Evolutionary conservation across 37 sponge, comb jelly and placozoan genomes (phyloP), one percentile per base, ranked within the genome.

Genomic region (Lycopodina hypogea): DNA sequence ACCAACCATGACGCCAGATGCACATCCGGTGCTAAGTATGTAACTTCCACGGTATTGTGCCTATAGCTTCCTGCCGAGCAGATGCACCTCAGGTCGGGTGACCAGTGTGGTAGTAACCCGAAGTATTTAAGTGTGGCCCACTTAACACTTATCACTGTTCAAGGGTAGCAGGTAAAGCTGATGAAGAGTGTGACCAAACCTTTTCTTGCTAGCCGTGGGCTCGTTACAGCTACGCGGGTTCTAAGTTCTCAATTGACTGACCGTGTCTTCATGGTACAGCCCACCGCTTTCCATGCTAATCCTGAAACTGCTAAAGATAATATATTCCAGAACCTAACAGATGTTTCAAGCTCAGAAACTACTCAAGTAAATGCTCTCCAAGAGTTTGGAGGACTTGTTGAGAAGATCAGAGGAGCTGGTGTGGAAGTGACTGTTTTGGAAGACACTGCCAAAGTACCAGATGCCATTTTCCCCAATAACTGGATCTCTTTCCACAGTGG

Each of bases 401-500:
- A 69, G 12, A 18, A 40, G 12, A 80, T 93, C 3, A 68, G 61
- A 48, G 11, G 28, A 3, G 55, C 38, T 32, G 68, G 77, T 18
- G 55, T 93, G 14, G 30, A 41, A 3, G 89, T 88, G 0, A 23
- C 69, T 0, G 74, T 86, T 11, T 45, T 63, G 0, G 61, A 78
- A 18, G 93, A 93, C 45, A 83, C 68, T 41, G 30, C 38, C 0
- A 50, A 68, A 23, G 61, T 34, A 18, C 81, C 87, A n/a, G 93
- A 88, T 65, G 83, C 89, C 3, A 62, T 84, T 4, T 93, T 86
- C 50, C 93, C 93, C 3, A 93, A 93, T 80, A 93, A 93, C 74
- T 93, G 93, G 93, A 70, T 93, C 8, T 86, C 89, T 12, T 88
- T 86, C 69, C 74, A 83, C 33, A 52, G 62, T n/a, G 80, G 69